Evolutionary conservation across 2,888 invertebrate genomes (phyloP).

Genomic region (Heliconius ismenius): DNA sequence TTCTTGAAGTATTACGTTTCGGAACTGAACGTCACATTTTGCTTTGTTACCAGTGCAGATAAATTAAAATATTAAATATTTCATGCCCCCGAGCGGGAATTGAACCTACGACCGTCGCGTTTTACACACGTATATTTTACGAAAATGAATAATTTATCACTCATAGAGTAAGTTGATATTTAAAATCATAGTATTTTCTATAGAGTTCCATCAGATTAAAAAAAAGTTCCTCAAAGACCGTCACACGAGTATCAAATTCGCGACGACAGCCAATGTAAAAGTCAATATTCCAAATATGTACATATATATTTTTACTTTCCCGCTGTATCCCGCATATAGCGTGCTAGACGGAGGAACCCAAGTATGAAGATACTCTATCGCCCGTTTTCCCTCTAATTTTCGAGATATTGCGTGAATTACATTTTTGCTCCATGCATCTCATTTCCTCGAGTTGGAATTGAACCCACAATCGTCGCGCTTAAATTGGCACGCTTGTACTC

Average conservation of each 20-base stretch:
- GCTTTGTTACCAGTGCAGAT: neutral
- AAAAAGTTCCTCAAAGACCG: neutral
- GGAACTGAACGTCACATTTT: too few species aligned
- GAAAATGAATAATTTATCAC: neutral
- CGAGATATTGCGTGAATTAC: too few species aligned
- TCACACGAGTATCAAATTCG: constrained; percentile 10
- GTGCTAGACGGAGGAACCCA: neutral
- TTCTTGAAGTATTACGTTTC: too few species aligned
- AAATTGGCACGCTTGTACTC: neutral
- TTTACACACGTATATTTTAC: too few species aligned
- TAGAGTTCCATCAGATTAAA: neutral
- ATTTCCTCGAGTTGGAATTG: neutral
- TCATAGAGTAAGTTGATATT: neutral
- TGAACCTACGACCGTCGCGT: neutral
- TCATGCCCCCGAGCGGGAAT: neutral
- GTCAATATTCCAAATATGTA: neutral
- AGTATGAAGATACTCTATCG: neutral
- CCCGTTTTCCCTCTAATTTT: too few species aligned
- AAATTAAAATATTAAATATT: neutral
- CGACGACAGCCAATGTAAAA: neutral
- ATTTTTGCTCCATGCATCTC: too few species aligned
- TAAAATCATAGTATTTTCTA: neutral
- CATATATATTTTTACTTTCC: neutral
- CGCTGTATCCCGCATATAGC: neutral
- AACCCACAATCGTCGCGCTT: neutral